phyloP scores from a whole-genome alignment of 2,113 vertebrate genomes.

The Sclerurus mexicanus region DNA sequence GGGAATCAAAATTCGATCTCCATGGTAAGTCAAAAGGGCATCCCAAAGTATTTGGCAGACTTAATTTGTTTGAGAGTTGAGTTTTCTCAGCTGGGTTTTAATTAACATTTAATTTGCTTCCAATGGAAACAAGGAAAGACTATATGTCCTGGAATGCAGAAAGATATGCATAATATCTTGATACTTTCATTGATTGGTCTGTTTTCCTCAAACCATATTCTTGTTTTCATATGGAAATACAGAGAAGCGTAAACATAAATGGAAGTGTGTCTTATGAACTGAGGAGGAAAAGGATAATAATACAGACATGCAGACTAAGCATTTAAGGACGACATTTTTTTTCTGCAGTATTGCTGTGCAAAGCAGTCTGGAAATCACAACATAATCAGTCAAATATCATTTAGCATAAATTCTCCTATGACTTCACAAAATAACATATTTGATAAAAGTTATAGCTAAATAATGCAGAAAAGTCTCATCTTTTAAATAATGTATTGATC shows the following conservation, averaged over 20 bases:
- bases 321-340: not conserved
- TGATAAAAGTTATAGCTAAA: not conserved
- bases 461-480: not conserved
- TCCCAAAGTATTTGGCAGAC: not conserved
- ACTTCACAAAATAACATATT: not conserved
- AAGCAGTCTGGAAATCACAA: not conserved
- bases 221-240: not conserved
- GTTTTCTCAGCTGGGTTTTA: not conserved
- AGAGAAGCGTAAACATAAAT: not conserved
- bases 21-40: not conserved
- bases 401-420: not conserved
- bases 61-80: not conserved
- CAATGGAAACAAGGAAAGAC: not conserved
- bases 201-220: not conserved
- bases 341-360: not conserved
- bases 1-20: not conserved
- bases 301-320: not conserved
- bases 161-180: not conserved
- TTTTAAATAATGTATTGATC: slow-evolving; percentile 23
- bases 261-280: not conserved
- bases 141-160: not conserved
- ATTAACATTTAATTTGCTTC: slow-evolving; percentile 11
- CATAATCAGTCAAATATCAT: not conserved
- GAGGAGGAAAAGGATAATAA: not conserved
- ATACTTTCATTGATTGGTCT: not conserved